phyloP scores from a whole-genome alignment of 2,113 vertebrate genomes.

The Vidua macroura region DNA sequence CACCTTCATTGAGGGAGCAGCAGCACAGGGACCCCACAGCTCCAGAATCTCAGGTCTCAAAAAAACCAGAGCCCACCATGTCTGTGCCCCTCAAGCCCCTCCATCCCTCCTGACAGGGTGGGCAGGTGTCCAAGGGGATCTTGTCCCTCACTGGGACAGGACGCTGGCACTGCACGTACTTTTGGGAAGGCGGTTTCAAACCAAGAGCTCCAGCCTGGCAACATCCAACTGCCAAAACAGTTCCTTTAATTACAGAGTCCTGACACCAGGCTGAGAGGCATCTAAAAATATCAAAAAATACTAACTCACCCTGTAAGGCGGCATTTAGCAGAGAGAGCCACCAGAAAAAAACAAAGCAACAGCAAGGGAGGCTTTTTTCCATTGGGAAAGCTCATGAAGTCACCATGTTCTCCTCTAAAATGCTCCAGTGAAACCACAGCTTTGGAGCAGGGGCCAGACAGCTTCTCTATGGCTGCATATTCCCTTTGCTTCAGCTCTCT shows the following conservation, averaged over 20 bases:
- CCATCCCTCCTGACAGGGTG: background rate
- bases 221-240: background rate
- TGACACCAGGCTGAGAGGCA: background rate
- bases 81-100: background rate
- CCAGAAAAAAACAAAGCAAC: background rate
- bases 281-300: background rate
- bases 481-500: background rate
- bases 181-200: background rate
- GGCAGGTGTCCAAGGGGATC: background rate
- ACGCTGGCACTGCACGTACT: fast-evolving
- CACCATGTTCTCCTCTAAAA: background rate
- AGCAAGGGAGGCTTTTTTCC: background rate
- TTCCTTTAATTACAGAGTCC: conserved; percentile 16
- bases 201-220: background rate
- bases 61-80: background rate
- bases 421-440: background rate
- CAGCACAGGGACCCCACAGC: background rate
- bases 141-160: fast-evolving
- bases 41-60: background rate
- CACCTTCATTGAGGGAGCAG: background rate
- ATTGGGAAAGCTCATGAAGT: background rate
- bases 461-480: background rate
- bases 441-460: background rate
- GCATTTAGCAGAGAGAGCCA: background rate
- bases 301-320: background rate